Percentiles rank a stretch among this genome's conserved stretches.
Evolutionary conservation across 92 coral and sea anemone genomes (phyloP).

Genomic region (Micromussa lordhowensis): DNA sequence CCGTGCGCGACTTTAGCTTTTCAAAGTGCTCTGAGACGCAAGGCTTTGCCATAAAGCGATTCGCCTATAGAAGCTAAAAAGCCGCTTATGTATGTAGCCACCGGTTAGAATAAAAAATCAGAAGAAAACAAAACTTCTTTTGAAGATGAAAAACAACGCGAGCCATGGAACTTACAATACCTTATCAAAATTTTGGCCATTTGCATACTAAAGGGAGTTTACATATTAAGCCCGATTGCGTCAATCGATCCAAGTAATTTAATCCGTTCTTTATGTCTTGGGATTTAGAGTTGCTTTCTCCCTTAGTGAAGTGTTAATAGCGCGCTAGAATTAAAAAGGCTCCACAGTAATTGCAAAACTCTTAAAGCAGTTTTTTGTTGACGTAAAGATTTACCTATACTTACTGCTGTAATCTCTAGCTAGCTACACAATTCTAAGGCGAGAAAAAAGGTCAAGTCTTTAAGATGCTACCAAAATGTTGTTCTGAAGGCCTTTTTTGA

Average conservation of each 20-base stretch:
- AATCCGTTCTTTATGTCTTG: neutral
- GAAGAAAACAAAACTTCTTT: neutral
- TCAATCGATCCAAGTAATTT: neutral
- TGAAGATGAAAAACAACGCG: neutral
- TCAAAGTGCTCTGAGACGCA: neutral
- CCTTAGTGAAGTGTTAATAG: neutral
- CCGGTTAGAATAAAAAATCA: neutral
- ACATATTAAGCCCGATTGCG: neutral
- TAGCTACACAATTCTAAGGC: neutral
- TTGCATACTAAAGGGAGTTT: neutral
- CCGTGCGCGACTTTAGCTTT: neutral
- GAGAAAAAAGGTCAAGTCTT: neutral
- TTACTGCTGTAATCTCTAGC: neutral
- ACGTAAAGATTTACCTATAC: neutral
- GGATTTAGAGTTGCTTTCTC: neutral
- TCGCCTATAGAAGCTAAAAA: neutral
- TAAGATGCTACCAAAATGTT: too few relatives aligned
- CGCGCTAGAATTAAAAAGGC: neutral
- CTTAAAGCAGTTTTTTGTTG: neutral
- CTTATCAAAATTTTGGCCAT: neutral
- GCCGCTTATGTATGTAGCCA: neutral
- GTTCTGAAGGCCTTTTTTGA: neutral
- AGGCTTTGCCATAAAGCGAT: neutral
- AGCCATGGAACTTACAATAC: neutral
- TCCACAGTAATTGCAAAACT: neutral